Conservation (phyloP, 2,113 vertebrate genomes). For the Probosciger aterrimus region DNA sequence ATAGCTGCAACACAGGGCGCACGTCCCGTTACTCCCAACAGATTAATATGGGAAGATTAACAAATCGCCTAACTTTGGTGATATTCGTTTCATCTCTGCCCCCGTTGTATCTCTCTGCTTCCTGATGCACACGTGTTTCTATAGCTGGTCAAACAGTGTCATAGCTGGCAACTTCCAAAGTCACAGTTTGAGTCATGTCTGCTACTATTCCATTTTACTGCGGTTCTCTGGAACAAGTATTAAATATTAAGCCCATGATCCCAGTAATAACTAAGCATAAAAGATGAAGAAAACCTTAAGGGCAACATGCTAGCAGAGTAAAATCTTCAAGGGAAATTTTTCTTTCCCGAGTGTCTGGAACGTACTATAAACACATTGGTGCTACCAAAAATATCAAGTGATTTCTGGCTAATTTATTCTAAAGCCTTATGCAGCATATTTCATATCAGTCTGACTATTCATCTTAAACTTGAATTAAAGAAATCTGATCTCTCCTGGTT, state of each 20-base stretch:
- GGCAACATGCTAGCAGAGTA: neutral
- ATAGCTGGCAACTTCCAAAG: conserved; percentile 32
- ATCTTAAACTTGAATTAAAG: conserved; percentile 23
- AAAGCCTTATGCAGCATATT: conserved; percentile 39
- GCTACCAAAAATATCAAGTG: conserved; percentile 54
- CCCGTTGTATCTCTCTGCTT: neutral
- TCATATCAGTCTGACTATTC: conserved; percentile 48
- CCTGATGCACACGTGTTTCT: conserved; percentile 5
- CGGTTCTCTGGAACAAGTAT: conserved; percentile 28
- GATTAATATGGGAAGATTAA: neutral
- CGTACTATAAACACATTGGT: conserved; percentile 17
- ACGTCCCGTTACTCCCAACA: neutral
- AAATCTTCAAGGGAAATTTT: conserved; percentile 30
- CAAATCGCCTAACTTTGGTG: neutral
- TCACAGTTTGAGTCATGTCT: conserved; percentile 50
- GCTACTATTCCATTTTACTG: conserved; percentile 37
- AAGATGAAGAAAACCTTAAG: conserved; percentile 44
- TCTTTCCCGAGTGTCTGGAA: conserved; percentile 30
- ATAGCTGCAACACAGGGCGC: neutral
- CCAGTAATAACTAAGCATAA: conserved; percentile 38
- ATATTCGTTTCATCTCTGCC: conserved; percentile 9
- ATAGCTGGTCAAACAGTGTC: conserved; percentile 25
- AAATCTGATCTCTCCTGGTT: conserved; percentile 19
- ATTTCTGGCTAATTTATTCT: conserved; percentile 41
- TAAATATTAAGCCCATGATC: conserved; percentile 45